These are phyloP conservation scores for Amblyopsis hoosieri DNA, from an alignment of 2,797 vertebrate species.

Conservation along the genomic window DNA sequence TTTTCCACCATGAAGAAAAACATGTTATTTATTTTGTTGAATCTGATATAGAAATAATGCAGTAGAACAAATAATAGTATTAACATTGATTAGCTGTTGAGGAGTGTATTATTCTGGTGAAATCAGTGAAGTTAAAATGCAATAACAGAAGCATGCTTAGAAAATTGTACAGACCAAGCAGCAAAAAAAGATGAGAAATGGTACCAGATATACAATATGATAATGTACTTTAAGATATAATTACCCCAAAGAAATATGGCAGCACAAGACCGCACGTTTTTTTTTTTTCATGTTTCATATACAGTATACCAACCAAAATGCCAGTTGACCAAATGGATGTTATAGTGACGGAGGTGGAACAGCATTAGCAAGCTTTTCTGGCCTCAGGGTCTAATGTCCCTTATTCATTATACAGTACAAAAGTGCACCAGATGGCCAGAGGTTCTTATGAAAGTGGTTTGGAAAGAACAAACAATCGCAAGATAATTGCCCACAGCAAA, in stretches of 20 bases:
- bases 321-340: slow-evolving; percentile 30
- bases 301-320: slow-evolving; percentile 31
- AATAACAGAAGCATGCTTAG: no score
- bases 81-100: background rate
- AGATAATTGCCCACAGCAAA: slow-evolving; percentile 44
- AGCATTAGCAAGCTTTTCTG: slow-evolving; percentile 19
- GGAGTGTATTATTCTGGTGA: slow-evolving; percentile 23
- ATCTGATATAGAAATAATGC: background rate
- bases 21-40: background rate
- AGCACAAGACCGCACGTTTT: slow-evolving; percentile 28
- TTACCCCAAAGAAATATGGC: slow-evolving; percentile 34
- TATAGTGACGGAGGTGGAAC: slow-evolving; percentile 48
- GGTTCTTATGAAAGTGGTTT: slow-evolving; percentile 24
- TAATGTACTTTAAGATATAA: slow-evolving; percentile 3
- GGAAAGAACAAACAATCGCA: slow-evolving; percentile 51
- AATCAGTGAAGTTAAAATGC: slow-evolving; percentile 12
- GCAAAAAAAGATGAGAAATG: no score
- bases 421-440: slow-evolving; percentile 54
- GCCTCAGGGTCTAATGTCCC: slow-evolving; percentile 40
- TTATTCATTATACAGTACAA: slow-evolving; percentile 48
- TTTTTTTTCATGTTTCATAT: slow-evolving; percentile 12
- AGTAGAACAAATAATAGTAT: slow-evolving; percentile 2
- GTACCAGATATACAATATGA: no score
- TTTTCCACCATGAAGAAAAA: slow-evolving; percentile 27
- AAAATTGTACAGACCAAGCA: no score